Evolutionary conservation across 2,113 vertebrate genomes (phyloP).

Genomic region (Tachycineta bicolor): DNA sequence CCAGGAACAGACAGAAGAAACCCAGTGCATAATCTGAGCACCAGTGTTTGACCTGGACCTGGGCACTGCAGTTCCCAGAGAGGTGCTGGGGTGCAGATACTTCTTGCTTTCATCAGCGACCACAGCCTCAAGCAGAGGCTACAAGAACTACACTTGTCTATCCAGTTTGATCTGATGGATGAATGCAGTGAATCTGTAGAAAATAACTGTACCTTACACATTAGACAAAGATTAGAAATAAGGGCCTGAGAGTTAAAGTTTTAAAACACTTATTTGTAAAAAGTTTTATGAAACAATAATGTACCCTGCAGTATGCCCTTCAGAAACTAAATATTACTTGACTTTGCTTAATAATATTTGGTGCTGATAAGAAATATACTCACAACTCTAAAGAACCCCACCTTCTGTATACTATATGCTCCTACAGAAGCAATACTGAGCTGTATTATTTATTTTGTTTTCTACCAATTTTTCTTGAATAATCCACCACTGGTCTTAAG

Average conservation of each 20-base stretch:
- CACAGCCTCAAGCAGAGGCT: background rate
- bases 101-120: background rate
- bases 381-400: background rate
- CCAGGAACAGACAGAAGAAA: background rate
- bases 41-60: background rate
- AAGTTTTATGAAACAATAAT: background rate
- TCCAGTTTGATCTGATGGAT: background rate
- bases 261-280: background rate
- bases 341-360: background rate
- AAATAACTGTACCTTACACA: background rate
- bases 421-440: background rate
- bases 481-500: background rate
- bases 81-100: too few species aligned
- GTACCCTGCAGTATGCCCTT: background rate
- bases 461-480: background rate
- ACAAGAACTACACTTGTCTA: background rate
- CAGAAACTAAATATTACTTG: background rate
- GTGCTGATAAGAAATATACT: background rate
- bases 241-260: background rate
- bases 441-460: background rate
- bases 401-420: background rate
- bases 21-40: background rate
- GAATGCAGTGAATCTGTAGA: background rate
- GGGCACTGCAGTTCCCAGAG: background rate
- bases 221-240: background rate